Conservation (phyloP, 2,113 vertebrate genomes). For the Dendrocopos noguchii region DNA sequence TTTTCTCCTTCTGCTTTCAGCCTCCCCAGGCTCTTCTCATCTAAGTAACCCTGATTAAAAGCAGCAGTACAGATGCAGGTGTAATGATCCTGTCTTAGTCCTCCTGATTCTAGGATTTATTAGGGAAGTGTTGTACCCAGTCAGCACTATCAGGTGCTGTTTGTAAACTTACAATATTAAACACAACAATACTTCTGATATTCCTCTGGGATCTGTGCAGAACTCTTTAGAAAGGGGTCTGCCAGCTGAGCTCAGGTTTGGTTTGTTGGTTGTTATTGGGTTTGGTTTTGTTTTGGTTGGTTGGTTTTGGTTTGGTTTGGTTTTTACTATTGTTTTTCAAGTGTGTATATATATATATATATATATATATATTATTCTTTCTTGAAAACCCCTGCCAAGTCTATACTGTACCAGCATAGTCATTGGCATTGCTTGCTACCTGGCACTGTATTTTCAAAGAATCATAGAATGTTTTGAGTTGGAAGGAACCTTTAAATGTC, state of each 20-base stretch:
- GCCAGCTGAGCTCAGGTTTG: neutral
- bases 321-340: no score
- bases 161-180: neutral
- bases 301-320: neutral
- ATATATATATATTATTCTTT: neutral
- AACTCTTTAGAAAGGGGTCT: neutral
- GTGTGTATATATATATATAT: neutral
- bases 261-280: neutral
- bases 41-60: neutral
- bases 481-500: neutral
- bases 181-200: neutral
- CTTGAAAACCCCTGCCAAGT: neutral
- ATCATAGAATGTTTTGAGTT: neutral
- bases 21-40: neutral
- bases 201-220: neutral
- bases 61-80: neutral
- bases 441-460: neutral
- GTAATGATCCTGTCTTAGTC: neutral
- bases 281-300: no score
- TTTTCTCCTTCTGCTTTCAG: neutral
- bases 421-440: neutral
- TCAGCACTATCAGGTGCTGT: neutral
- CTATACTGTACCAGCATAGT: neutral
- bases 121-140: neutral
- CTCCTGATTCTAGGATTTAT: neutral